Percentiles rank a stretch among this genome's conserved stretches.
phyloP scores from a whole-genome alignment of 2,113 vertebrate genomes.

The Phaethon lepturus region DNA sequence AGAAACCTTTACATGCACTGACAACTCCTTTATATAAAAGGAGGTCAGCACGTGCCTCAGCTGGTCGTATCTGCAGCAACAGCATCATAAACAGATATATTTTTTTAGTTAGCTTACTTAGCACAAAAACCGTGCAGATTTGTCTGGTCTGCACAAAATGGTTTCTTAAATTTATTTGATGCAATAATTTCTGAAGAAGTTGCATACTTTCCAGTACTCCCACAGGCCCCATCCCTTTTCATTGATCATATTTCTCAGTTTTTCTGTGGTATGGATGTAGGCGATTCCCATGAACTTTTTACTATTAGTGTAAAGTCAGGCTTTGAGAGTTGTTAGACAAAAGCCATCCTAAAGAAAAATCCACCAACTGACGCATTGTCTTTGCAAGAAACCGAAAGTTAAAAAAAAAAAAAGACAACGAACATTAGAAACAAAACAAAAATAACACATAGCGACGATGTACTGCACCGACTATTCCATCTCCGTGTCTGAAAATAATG shows the following conservation, averaged over 20 bases:
- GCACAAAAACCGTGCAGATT: background rate
- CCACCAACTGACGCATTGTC: background rate
- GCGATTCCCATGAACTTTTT: background rate
- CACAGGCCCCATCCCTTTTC: background rate
- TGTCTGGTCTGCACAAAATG: background rate
- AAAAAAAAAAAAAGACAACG: background rate
- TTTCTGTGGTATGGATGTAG: background rate
- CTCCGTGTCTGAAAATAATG: background rate
- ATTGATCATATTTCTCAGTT: background rate
- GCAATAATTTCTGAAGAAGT: background rate
- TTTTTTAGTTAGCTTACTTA: background rate
- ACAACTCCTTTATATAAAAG: background rate
- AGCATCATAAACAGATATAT: background rate
- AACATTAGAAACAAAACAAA: background rate
- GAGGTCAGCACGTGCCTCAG: background rate
- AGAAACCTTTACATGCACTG: background rate
- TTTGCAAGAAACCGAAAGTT: background rate
- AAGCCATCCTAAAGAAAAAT: background rate
- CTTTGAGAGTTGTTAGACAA: background rate
- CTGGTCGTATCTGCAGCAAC: background rate
- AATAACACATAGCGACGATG: background rate
- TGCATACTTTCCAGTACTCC: background rate
- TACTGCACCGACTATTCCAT: background rate
- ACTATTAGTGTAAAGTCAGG: background rate
- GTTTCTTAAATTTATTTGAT: background rate